Percentiles rank a stretch among this genome's conserved stretches.
Evolutionary conservation across 37 sponge, comb jelly and placozoan genomes (phyloP).

Genomic region (Cliona cf. orientalis): DNA sequence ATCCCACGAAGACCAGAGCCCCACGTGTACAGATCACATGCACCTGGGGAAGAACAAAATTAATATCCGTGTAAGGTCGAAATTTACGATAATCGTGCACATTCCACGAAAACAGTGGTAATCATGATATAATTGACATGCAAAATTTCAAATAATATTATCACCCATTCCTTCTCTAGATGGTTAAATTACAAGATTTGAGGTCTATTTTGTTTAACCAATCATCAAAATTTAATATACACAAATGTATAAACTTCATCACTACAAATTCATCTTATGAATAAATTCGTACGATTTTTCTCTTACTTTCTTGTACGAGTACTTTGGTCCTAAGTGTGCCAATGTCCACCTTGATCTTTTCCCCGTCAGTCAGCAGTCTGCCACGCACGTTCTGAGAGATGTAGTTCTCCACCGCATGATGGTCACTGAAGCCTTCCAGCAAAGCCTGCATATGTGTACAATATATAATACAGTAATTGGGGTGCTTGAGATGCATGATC

Average conservation of each 20-base stretch:
- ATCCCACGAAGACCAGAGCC: conserved; percentile 76
- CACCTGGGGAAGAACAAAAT: conserved; percentile 27
- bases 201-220: too few species aligned
- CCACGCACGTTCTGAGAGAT: not conserved
- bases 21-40: conserved; percentile 94
- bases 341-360: conserved; percentile 42
- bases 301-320: conserved; percentile 52
- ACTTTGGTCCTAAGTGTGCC: conserved; percentile 65
- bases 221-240: not conserved
- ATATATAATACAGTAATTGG: not conserved
- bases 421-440: conserved; percentile 64
- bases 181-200: too few species aligned
- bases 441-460: conserved; percentile 58
- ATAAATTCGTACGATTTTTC: not conserved
- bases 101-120: not conserved
- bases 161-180: too few species aligned
- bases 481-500: too few species aligned
- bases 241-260: not conserved
- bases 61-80: not conserved
- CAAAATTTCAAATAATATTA: too few species aligned
- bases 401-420: conserved; percentile 46
- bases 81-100: not conserved
- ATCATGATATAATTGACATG: not conserved
- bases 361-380: not conserved
- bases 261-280: not conserved